phyloP scores from a whole-genome alignment of 1,140 invertebrate species.

The Paracyclopina nana region DNA sequence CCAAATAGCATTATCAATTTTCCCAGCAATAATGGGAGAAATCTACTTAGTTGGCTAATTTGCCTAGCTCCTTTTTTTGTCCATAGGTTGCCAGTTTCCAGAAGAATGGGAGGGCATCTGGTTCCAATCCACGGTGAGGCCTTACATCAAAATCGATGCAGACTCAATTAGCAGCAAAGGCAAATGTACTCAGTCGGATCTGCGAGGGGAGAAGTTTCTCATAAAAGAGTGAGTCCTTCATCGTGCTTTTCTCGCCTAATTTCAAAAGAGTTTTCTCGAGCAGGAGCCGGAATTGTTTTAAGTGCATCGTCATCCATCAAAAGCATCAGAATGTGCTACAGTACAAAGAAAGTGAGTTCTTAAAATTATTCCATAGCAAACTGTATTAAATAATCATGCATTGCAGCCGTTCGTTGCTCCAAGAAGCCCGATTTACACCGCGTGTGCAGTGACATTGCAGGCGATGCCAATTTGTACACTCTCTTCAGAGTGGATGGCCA shows the following conservation, averaged over 20 bases:
- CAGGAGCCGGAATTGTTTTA: conserved; percentile 21
- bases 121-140: background rate
- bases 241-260: background rate
- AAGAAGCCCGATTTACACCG: background rate
- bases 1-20: too few relatives aligned
- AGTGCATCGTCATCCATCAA: conserved; percentile 22
- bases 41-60: too few relatives aligned
- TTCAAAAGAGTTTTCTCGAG: conserved; percentile 14
- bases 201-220: background rate
- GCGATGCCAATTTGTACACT: conserved; percentile 14
- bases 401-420: conserved; percentile 15
- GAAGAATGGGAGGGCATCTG: background rate
- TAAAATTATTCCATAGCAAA: background rate
- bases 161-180: background rate
- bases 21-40: too few relatives aligned
- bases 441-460: conserved; percentile 1
- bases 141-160: conserved; percentile 2
- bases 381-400: conserved; percentile 1
- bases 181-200: background rate
- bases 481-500: background rate
- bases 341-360: conserved; percentile 24
- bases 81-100: background rate
- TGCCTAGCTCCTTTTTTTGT: too few relatives aligned
- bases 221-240: background rate
- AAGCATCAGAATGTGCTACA: conserved; percentile 23